Percentiles rank a stretch among this genome's conserved stretches.
Conservation (phyloP, 2,888 invertebrate species). For the Megastigmus dorsalis region DNA sequence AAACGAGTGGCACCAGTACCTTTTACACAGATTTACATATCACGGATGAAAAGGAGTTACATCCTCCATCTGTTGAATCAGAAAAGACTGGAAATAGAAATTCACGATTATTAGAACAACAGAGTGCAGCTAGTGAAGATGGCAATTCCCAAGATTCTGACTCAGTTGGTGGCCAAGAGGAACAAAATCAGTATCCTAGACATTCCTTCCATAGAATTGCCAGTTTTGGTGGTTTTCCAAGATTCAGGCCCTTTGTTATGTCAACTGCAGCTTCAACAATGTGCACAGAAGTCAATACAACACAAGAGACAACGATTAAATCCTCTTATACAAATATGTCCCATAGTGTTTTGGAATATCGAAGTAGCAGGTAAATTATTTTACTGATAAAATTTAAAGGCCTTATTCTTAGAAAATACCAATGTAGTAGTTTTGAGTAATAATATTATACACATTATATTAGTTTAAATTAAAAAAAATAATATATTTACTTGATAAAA, state of each 20-base stretch:
- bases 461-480: no score
- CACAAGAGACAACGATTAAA: slow-evolving; percentile 65
- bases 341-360: slow-evolving; percentile 70
- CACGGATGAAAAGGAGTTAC: slow-evolving; percentile 54
- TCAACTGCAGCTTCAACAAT: slow-evolving; percentile 65
- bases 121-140: slow-evolving; percentile 66
- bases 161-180: slow-evolving; percentile 61
- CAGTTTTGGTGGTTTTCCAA: slow-evolving; percentile 69
- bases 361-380: slow-evolving; percentile 68
- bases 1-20: slow-evolving; percentile 65
- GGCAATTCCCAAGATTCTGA: slow-evolving; percentile 68
- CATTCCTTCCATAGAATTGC: slow-evolving; percentile 70
- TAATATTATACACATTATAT: no score
- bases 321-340: slow-evolving; percentile 69
- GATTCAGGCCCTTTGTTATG: slow-evolving; percentile 71
- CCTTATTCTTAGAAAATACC: no score
- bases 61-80: slow-evolving; percentile 53
- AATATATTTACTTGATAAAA: no score
- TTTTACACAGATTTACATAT: slow-evolving; percentile 69
- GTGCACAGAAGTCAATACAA: slow-evolving; percentile 60
- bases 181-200: slow-evolving; percentile 63
- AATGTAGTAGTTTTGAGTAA: no score
- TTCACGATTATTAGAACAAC: slow-evolving; percentile 63
- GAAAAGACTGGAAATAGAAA: slow-evolving; percentile 57
- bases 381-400: no score